Conservation (phyloP, 2,797 vertebrate genomes). For the Falco columbarius region DNA sequence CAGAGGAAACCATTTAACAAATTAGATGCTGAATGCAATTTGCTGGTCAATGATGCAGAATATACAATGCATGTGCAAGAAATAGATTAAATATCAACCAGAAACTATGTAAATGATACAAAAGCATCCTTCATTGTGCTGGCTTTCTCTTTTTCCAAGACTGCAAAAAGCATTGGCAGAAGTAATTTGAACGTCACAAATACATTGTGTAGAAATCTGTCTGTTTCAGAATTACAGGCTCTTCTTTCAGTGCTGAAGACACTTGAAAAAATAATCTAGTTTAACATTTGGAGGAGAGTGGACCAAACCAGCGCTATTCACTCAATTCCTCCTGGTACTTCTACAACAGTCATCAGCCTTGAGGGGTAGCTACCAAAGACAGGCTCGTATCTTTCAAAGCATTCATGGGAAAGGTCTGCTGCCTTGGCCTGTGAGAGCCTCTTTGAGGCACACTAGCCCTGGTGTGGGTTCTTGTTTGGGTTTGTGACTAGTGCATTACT, state of each 20-base stretch:
- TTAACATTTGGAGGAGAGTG: not conserved
- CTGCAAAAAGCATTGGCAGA: not conserved
- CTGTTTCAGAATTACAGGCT: not conserved
- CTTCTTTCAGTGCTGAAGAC: conserved; percentile 7
- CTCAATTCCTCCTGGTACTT: not conserved
- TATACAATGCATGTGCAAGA: conserved; percentile 29
- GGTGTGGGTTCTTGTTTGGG: not conserved
- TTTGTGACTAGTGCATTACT: not conserved
- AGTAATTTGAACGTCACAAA: conserved; percentile 10
- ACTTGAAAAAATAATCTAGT: not conserved
- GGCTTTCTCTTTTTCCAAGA: not conserved
- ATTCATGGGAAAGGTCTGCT: not conserved
- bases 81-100: conserved; percentile 64
- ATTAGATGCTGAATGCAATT: conserved; percentile 67
- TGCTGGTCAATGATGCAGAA: not conserved
- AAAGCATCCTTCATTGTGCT: conserved; percentile 51
- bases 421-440: not conserved
- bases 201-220: not conserved
- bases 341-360: not conserved
- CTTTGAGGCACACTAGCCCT: not conserved
- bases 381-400: not conserved
- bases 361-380: not conserved
- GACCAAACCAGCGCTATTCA: conserved; percentile 6
- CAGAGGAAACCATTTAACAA: conserved; percentile 64
- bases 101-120: conserved; percentile 26